A percentile compares a stretch with the other conserved stretches of the same genome.
These are phyloP conservation scores for Thunnus thynnus DNA, from an alignment of 2,113 vertebrate species.

Conservation along the genomic window DNA sequence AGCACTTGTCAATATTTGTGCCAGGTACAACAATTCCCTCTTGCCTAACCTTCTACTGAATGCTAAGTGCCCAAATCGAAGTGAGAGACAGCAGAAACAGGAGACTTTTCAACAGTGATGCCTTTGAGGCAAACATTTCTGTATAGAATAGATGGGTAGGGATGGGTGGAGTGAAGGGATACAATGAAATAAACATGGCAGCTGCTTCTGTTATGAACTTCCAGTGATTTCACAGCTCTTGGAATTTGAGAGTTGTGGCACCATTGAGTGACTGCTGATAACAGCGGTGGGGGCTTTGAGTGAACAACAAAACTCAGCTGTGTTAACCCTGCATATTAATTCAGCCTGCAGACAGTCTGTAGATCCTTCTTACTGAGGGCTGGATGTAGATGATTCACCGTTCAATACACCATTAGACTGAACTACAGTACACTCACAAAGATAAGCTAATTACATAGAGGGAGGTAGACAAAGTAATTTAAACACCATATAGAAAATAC, in stretches of 20 bases:
- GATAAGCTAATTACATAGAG: background rate
- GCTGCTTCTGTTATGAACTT: conserved; percentile 75
- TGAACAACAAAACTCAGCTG: conserved; percentile 67
- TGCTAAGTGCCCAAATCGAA: conserved; percentile 70
- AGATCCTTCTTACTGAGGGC: conserved; percentile 3
- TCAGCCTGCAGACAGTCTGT: conserved; percentile 42
- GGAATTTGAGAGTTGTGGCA: conserved; percentile 72
- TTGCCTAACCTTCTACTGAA: conserved; percentile 65
- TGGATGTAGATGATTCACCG: background rate
- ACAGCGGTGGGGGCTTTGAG: conserved; percentile 58
- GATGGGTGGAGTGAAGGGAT: conserved; percentile 57
- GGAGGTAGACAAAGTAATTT: background rate
- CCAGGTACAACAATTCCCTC: conserved; percentile 67
- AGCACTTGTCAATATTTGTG: conserved; percentile 75
- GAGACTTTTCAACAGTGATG: conserved; percentile 62
- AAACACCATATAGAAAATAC: conserved; percentile 1
- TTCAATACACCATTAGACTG: conserved; percentile 8
- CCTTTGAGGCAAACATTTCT: conserved; percentile 73
- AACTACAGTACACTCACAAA: background rate
- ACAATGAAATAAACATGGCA: conserved; percentile 80
- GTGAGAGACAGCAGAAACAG: conserved; percentile 64
- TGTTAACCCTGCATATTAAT: conserved; percentile 77
- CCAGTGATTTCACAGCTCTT: conserved; percentile 76
- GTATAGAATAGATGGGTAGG: conserved; percentile 57
- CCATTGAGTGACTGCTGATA: conserved; percentile 79